Base-by-base conservation (phyloP, 2,113 vertebrate species). In the Labeo rohita region DNA sequence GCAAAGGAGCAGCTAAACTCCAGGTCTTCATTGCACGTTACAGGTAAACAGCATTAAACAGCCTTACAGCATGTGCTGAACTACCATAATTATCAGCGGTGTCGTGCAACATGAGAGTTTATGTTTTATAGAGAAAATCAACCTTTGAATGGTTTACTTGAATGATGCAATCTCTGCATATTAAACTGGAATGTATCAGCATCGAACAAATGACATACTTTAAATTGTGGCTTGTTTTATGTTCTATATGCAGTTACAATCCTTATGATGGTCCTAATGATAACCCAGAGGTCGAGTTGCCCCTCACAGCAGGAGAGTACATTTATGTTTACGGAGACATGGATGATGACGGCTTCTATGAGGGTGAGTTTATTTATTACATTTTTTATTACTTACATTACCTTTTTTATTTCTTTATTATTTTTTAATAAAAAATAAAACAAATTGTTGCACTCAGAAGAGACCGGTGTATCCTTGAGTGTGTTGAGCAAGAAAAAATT, bases 311-410 rank as follows among this genome's bases (percentile, higher is more conserved):
- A 47, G 98, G 98, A 80, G 98, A 99, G 84, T 99, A 99, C 86
- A 98, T 99, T 92, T 99, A 99, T 45, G 91, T 99, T 87, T 99
- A 97, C 36, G 98, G 98, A 86, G 96, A 96, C 91, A 98, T 99
- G 98, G 98, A 99, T 78, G 98, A 99, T 84, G 98, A 99, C 65
- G 97, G 98, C 90, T 99, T 99, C 93, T 99, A 97, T 93, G 98
- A 99, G 97, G 98, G 98, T 98, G 84, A 73, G 86, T 8, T 11
- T 18, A 50, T 76, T 76, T 50, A 59, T 59, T 59, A 8, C 0
- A 21, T 21, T 18, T 52, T 18, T 2, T 2, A 56, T 2, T 18
- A 1, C 0, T 21, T 59, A 28, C 8, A 12, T 54, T 56, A 18
- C 54, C 6, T 28, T 18, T 56, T 56, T 56, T 56, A 56, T 18